Evolutionary conservation across 2,888 invertebrate genomes (phyloP).

Genomic region (Margaritifera margaritifera): DNA sequence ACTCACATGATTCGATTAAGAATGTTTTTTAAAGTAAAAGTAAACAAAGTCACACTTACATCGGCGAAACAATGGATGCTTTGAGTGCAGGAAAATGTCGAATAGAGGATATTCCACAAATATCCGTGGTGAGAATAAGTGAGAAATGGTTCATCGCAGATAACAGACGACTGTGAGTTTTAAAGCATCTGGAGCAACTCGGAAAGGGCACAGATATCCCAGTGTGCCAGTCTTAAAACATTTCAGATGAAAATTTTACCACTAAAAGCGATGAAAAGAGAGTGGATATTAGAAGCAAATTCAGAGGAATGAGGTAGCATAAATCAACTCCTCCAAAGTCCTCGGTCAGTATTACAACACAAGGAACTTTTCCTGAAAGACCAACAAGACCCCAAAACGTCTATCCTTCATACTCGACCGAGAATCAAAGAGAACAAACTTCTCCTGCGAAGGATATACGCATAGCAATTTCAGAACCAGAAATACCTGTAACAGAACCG

Average conservation of each 20-base stretch:
- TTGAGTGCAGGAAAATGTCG: not conserved
- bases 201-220: not conserved
- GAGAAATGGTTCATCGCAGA: conserved; percentile 5
- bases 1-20: not conserved
- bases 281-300: too few species aligned
- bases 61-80: conserved; percentile 2
- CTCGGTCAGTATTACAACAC: too few species aligned
- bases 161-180: conserved; percentile 7
- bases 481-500: too few species aligned
- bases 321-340: too few species aligned
- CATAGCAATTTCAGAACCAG: too few species aligned
- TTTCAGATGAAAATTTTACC: not conserved
- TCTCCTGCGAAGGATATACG: too few species aligned
- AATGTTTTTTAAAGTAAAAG: not conserved
- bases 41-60: not conserved
- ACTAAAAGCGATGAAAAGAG: not conserved
- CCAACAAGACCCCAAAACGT: too few species aligned
- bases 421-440: too few species aligned
- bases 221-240: not conserved
- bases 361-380: too few species aligned
- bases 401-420: too few species aligned
- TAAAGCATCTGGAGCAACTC: conserved; percentile 1
- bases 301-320: too few species aligned
- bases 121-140: not conserved
- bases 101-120: not conserved